Conservation (phyloP, 2,888 invertebrate species). For the Pterostichus niger region DNA sequence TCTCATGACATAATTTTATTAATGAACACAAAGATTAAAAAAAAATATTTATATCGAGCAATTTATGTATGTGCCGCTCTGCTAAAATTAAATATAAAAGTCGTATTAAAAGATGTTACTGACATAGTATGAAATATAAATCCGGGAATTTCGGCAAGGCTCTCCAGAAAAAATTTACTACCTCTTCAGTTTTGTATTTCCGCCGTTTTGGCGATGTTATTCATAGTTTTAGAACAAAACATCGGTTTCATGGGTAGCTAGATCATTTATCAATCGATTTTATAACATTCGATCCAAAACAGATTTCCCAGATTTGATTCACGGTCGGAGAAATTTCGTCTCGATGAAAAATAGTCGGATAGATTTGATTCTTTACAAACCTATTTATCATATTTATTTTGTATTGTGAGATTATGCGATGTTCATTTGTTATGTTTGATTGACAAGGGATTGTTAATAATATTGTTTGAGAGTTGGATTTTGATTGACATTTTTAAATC, state of each 20-base stretch:
- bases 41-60: too few species aligned
- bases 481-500: too few species aligned
- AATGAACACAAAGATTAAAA: too few species aligned
- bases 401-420: not conserved
- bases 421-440: constrained; percentile 8
- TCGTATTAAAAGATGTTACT: not conserved
- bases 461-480: too few species aligned
- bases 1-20: too few species aligned
- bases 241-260: not conserved
- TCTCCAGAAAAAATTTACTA: not conserved
- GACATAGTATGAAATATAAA: not conserved
- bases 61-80: too few species aligned
- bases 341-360: not conserved
- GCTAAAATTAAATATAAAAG: too few species aligned
- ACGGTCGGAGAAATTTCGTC: not conserved
- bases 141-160: not conserved
- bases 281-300: not conserved
- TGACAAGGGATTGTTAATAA: not conserved
- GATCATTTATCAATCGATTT: constrained; percentile 8
- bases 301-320: not conserved
- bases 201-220: not conserved
- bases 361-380: not conserved
- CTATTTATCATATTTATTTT: constrained; percentile 9
- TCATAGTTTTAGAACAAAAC: constrained; percentile 6
- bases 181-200: not conserved